Evolutionary conservation across 2,797 vertebrate genomes (phyloP).

Genomic region (Psittacula echo): DNA sequence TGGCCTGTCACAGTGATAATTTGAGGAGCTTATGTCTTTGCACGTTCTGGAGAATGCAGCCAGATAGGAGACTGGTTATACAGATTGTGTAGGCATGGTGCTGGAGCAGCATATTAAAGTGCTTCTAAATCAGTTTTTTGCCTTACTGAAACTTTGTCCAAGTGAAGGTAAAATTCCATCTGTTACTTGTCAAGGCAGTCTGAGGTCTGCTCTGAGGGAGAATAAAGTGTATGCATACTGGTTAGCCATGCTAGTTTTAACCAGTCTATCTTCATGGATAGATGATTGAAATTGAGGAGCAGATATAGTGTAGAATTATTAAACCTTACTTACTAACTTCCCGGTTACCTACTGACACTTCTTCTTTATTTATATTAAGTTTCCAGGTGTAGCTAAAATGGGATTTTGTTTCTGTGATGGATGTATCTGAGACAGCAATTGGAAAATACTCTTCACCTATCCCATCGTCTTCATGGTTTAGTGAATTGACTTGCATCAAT

Average conservation of each 20-base stretch:
- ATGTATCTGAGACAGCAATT: not conserved
- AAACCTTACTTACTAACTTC: not conserved
- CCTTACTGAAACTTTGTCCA: not conserved
- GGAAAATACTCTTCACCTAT: not conserved
- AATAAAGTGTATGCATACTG: not conserved
- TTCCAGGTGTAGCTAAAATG: not conserved
- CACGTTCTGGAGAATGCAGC: not conserved
- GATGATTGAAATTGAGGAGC: not conserved
- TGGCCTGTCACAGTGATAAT: not conserved
- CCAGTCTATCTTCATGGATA: not conserved
- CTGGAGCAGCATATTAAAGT: not conserved
- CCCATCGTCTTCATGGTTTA: not conserved
- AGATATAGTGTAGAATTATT: not conserved
- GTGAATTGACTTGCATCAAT: not conserved
- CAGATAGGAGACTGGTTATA: not conserved
- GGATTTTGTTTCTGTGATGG: not conserved
- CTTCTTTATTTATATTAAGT: not conserved
- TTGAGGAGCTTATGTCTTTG: not conserved
- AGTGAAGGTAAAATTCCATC: not conserved
- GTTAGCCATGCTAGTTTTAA: not conserved
- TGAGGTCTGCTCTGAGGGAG: not conserved
- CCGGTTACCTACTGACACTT: not conserved
- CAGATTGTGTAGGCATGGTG: not conserved
- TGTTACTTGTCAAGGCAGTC: not conserved
- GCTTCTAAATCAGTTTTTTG: not conserved